Evolutionary conservation across 2,888 invertebrate species (phyloP), one percentile per base, ranked within the genome.

Genomic region (Brenthis daphne): DNA sequence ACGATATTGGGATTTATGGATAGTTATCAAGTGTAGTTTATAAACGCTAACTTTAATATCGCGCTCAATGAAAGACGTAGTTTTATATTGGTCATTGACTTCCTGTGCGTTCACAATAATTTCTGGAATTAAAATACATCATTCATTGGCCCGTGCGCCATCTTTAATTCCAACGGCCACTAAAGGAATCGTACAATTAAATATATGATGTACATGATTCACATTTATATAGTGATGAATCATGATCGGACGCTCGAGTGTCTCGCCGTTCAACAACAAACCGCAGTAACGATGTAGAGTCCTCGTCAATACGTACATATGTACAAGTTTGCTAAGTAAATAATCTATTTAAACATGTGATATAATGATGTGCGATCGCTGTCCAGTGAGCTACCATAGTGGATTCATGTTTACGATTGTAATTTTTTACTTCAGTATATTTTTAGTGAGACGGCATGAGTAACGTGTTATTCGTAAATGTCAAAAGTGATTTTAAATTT

Each of bases 341-440:
- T 87, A 89, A 83, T 88, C 85, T 87, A 86, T 88, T 89, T 85
- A 85, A 89, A 87, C 85, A 88, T 89, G 90, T 90, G 90, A 90
- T 89, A 89, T 85, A 87, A 89, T 90, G 89, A 88, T 88, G 89
- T 88, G 88, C 87, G 89, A 86, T 81, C 89, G 87, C 86, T 86
- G 86, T 81, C 84, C 87, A 81, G 85, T 87, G 82, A 80, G 84
- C 85, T 81, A 83, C 88, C 85, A 85, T 82, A 84, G 83, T 80
- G 87, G 90, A 86, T 82, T 85, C 85, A 90, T 91, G 90, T 86
- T 88, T 82, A 90, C 91, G 83, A 90, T 91, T 87, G 91, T 91
- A 90, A 90, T 89, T 85, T 88, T 82, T 77, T 77, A 84, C 83
- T 83, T 87, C 90, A 91, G 91, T 91, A 84, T 90, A 89, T 88